Percentiles rank a stretch among this genome's conserved stretches.
phyloP scores from a whole-genome alignment of 2,797 vertebrate genomes.

The Typhlichthys subterraneus region DNA sequence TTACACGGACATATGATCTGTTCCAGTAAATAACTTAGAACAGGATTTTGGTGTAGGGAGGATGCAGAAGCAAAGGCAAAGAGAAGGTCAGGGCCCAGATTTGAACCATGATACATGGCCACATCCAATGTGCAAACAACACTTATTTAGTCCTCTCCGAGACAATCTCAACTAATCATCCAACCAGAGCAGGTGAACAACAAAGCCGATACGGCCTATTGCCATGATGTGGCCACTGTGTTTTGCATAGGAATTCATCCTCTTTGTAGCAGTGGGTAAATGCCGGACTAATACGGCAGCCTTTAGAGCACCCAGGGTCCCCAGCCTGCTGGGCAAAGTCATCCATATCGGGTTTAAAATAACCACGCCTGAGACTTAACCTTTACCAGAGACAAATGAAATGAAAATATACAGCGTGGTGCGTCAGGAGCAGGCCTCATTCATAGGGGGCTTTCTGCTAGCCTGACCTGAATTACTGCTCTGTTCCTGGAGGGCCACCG shows the following conservation, averaged over 20 bases:
- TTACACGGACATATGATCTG: too few species aligned
- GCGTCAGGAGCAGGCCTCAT: constrained; percentile 78
- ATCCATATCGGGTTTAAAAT: constrained; percentile 86
- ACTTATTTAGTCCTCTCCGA: too few species aligned
- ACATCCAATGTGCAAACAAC: too few species aligned
- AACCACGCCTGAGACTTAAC: constrained; percentile 85
- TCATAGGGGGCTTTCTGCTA: constrained; percentile 77
- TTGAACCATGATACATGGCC: too few species aligned
- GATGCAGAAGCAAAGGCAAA: too few species aligned
- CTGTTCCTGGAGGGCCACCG: constrained; percentile 76
- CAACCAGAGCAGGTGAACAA: too few species aligned
- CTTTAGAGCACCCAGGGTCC: constrained; percentile 70
- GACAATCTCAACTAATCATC: too few species aligned
- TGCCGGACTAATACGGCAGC: constrained; percentile 70
- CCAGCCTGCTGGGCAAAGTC: constrained; percentile 79
- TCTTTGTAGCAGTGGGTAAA: constrained; percentile 61
- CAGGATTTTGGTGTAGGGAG: too few species aligned
- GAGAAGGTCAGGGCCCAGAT: too few species aligned
- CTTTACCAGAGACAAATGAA: constrained; percentile 85
- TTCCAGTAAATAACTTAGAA: too few species aligned
- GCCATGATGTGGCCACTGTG: constrained; percentile 20
- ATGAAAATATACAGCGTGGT: constrained; percentile 77
- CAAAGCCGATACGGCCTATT: constrained; percentile 16
- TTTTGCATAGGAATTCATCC: constrained; percentile 36
- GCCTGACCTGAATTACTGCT: constrained; percentile 83